Percentiles rank a stretch among this genome's conserved stretches.
These are phyloP conservation scores for Hydrochoerus hydrochaeris DNA, from an alignment of 2,113 vertebrate species.

Conservation along the genomic window DNA sequence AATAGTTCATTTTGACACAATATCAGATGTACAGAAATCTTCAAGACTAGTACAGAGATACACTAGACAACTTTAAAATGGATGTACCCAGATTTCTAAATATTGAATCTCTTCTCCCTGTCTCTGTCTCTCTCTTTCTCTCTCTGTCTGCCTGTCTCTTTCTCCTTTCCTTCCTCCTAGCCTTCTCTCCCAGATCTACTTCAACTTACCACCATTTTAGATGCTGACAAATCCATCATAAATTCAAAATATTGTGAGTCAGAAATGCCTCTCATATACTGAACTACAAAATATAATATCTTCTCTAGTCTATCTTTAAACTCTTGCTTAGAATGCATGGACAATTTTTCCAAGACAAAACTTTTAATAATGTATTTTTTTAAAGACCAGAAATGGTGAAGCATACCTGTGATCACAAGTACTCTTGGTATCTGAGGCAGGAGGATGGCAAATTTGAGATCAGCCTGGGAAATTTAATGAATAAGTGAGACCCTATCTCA, in stretches of 20 bases:
- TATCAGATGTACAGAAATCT: conserved; percentile 19
- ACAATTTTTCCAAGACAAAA: not conserved
- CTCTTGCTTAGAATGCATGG: not conserved
- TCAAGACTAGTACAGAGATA: not conserved
- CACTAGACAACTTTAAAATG: not conserved
- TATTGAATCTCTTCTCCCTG: not conserved
- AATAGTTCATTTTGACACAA: not conserved
- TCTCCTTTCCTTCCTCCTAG: not conserved
- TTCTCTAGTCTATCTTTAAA: not conserved
- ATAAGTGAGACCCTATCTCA: not conserved
- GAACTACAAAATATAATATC: not conserved
- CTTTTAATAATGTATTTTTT: not conserved
- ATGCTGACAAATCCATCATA: not conserved
- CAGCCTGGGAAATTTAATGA: not conserved
- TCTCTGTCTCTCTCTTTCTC: not conserved
- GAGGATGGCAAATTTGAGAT: not conserved
- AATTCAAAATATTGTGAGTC: not conserved
- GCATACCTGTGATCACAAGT: not conserved
- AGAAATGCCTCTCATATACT: not conserved
- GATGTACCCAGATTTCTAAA: not conserved
- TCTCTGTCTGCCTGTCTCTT: not conserved
- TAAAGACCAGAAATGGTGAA: not conserved
- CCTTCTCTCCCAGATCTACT: not conserved
- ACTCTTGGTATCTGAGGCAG: not conserved
- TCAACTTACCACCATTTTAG: not conserved